Conservation (phyloP, 2,888 invertebrate genomes). For the Sphinx pinastri region DNA sequence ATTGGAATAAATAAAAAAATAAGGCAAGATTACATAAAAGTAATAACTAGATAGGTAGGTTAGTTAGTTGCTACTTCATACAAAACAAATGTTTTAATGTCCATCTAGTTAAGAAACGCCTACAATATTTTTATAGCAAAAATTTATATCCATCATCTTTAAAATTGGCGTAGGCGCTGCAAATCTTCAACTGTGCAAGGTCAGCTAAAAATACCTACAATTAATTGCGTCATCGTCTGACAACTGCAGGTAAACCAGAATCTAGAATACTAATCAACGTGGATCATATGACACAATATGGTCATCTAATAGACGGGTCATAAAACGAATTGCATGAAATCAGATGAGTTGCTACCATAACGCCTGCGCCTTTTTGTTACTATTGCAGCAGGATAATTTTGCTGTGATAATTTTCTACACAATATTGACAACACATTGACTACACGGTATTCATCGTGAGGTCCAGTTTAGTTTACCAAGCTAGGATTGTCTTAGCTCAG, state of each 20-base stretch:
- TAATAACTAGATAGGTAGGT: no score
- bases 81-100: no score
- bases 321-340: not conserved
- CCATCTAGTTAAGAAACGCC: not conserved
- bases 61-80: no score
- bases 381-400: not conserved
- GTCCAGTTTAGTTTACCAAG: no score
- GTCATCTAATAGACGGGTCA: constrained; percentile 1
- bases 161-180: constrained; percentile 19
- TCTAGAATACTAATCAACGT: constrained; percentile 19
- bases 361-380: not conserved
- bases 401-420: no score
- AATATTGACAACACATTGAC: no score
- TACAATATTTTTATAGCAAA: constrained; percentile 27
- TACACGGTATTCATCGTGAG: no score
- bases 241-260: constrained; percentile 22
- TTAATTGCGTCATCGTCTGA: constrained; percentile 27
- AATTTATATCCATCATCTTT: constrained; percentile 16
- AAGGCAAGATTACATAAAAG: no score
- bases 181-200: constrained; percentile 16
- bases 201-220: constrained; percentile 13
- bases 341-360: no score
- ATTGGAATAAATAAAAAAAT: no score
- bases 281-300: constrained; percentile 14
- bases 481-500: no score